phyloP scores from a whole-genome alignment of 2,113 vertebrate species.

The Pterocles orientalis region DNA sequence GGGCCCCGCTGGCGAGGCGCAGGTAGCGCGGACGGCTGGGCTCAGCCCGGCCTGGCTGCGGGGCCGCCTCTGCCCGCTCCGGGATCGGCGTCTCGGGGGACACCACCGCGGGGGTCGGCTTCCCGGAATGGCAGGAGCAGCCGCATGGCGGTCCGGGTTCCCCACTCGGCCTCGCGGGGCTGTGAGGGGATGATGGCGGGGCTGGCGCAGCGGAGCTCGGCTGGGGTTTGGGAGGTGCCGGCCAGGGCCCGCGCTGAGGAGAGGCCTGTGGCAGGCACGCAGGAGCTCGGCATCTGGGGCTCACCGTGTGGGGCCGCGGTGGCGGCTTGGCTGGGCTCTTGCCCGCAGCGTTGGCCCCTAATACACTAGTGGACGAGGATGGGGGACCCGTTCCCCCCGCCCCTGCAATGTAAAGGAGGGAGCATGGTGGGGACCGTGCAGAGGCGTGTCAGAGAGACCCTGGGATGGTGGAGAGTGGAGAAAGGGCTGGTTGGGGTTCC shows the following conservation, averaged over 20 bases:
- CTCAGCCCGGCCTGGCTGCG: background rate
- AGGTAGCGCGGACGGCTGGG: background rate
- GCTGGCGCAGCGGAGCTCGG: accelerated
- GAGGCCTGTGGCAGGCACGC: accelerated
- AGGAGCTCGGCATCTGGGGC: accelerated
- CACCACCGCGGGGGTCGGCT: no score
- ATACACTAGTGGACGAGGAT: accelerated
- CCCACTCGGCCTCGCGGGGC: accelerated
- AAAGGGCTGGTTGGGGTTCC: background rate
- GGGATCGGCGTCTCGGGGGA: background rate
- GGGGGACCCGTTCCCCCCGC: background rate
- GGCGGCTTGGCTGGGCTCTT: no score
- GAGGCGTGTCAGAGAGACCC: background rate
- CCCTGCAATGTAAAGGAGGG: no score
- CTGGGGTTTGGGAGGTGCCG: accelerated
- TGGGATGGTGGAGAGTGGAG: no score
- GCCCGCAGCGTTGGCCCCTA: accelerated
- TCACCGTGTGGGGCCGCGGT: accelerated
- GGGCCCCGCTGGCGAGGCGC: background rate
- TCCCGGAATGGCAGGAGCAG: no score
- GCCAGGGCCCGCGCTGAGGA: background rate
- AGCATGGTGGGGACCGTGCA: accelerated
- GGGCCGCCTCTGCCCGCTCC: no score
- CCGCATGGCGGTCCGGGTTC: accelerated
- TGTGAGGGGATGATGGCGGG: accelerated